Base-by-base conservation (phyloP, 2,888 invertebrate genomes). In the Neoaliturus tenellus region DNA sequence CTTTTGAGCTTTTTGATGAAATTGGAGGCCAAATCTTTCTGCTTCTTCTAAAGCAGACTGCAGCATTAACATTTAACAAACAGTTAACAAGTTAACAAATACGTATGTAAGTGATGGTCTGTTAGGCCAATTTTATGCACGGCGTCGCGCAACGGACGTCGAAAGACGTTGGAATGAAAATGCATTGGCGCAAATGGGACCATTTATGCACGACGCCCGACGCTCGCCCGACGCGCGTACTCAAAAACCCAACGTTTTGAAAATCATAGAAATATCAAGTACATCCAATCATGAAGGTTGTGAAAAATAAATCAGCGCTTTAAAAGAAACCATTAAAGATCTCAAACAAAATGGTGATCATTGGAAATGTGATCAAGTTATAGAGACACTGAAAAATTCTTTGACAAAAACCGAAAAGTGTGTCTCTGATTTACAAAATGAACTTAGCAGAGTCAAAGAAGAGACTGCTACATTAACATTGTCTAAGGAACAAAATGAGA, bases 221-320 rank as follows among this genome's bases (percentile, higher is more conserved):
- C n/a, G n/a, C n/a, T n/a, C n/a, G n/a, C n/a, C n/a, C n/a, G n/a
- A n/a, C n/a, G n/a, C n/a, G n/a, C n/a, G n/a, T n/a, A n/a, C n/a
- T n/a, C n/a, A n/a, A n/a, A n/a, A n/a, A n/a, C n/a, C n/a, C n/a
- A n/a, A n/a, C n/a, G n/a, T n/a, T n/a, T n/a, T n/a, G n/a, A n/a
- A n/a, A n/a, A n/a, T n/a, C n/a, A n/a, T n/a, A n/a, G 75, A 75
- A 75, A 48, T 48, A 10, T 28, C 25, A 20, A 75, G 10, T 28
- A 12, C 23, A 25, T 48, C 75, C 28, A 75, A 75, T 28, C 75
- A 75, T 35, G 75, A 75, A 10, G 75, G 75, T 1, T 75, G 75
- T 75, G 75, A 75, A 48, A 75, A 75, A 48, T 44, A 75, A 75
- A 75, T 75, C 31, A 28, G 41, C 28, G 17, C 75, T 75, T 48